Base-by-base conservation (phyloP, 2,888 invertebrate species). In the Endomychus coccineus region DNA sequence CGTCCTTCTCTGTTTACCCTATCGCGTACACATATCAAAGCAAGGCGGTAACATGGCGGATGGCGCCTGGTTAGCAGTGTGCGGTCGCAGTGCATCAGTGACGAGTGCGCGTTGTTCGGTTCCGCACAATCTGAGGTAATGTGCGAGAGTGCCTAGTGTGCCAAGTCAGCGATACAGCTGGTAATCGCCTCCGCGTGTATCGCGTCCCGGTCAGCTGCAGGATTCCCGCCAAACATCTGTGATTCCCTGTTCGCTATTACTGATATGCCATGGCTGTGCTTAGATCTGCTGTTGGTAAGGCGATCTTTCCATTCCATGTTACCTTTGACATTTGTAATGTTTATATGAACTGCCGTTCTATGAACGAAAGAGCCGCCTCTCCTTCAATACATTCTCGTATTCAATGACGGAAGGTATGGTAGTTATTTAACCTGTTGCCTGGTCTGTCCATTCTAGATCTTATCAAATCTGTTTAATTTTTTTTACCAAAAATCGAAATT, bases 181-280 rank as follows among this genome's bases (percentile, higher is more conserved):
- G 23, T 6, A 10, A 6, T 6, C 11, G 27, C 11, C n/a, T 6
- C 7, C 27, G 27, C 7, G 27, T 37, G 37, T 19, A 48, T 19
- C 21, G 21, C 6, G 21, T 19, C 6, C n/a, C 21, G 21, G 21
- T 6, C 6, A 6, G 6, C 21, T n/a, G n/a, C 21, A n/a, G 6
- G n/a, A 19, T 6, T 19, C 6, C 21, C 21, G 21, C 6, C 21
- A 6, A n/a, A n/a, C 6, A 6, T 19, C 21, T 19, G 6, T n/a
- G 21, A 7, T 19, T 6, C 6, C 21, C n/a, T 19, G 6, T n/a
- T 7, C 21, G 6, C 21, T 29, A 15, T 15, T 29, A 5, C 5
- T 30, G 48, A 45, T 46, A 54, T 55, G 55, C 64, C 62, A 64
- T 64, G 64, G 64, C 63, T 62, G 60, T 63, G 57, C 60, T 64